Conservation (phyloP, 2,888 invertebrate genomes). For the Dione vanillae region DNA sequence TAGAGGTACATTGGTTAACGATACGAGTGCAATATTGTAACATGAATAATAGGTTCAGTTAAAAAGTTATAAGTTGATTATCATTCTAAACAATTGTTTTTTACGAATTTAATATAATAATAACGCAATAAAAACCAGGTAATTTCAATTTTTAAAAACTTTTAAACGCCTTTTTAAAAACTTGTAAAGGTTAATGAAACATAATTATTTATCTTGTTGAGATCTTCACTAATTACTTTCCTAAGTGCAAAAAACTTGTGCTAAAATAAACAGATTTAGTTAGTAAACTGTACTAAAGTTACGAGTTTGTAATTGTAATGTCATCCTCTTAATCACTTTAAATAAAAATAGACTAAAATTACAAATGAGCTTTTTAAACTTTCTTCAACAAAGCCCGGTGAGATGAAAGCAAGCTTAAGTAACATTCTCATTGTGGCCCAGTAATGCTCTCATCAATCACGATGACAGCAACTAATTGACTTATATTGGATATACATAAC, state of each 20-base stretch:
- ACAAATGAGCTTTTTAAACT: constrained; percentile 8
- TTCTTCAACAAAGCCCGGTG: background rate
- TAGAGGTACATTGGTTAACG: background rate
- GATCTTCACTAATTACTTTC: background rate
- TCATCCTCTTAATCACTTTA: too few species aligned
- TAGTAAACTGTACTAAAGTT: too few species aligned
- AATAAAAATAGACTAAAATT: background rate
- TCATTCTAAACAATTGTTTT: too few species aligned
- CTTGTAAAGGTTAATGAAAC: background rate
- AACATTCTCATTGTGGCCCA: constrained; percentile 15
- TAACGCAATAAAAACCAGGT: background rate
- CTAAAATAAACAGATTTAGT: too few species aligned
- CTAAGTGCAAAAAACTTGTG: background rate
- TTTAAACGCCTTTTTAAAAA: background rate
- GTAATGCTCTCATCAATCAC: constrained; percentile 20
- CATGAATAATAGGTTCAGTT: background rate
- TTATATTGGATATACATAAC: constrained; percentile 20
- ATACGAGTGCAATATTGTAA: background rate
- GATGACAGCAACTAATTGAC: constrained; percentile 18
- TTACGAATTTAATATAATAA: background rate
- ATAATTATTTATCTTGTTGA: background rate
- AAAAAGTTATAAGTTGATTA: too few species aligned
- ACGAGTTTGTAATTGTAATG: too few species aligned
- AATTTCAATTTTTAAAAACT: background rate
- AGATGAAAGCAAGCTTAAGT: constrained; percentile 22